A percentile compares a stretch with the other conserved stretches of the same genome.
Evolutionary conservation across 2,888 invertebrate species (phyloP).

Genomic region (Trachelus iudaicus): DNA sequence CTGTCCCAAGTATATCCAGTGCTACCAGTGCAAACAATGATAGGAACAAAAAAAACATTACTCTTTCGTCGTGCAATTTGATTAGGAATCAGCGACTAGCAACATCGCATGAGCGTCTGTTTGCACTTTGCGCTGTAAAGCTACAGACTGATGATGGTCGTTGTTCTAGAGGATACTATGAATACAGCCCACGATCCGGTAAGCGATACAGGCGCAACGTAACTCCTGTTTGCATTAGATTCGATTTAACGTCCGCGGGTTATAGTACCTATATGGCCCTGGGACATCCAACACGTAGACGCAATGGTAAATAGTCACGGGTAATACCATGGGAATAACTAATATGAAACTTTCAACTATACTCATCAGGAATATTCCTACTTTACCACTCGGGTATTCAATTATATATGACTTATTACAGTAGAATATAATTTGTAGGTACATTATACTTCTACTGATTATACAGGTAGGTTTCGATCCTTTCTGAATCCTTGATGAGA

Average conservation of each 20-base stretch:
- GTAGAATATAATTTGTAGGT: neutral
- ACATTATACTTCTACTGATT: neutral
- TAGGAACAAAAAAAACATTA: neutral
- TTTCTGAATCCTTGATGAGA: too few relatives aligned
- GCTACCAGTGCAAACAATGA: neutral
- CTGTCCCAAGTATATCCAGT: neutral
- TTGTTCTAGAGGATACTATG: neutral
- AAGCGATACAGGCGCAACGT: neutral
- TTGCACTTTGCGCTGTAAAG: neutral
- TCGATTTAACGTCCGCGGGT: neutral
- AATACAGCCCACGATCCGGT: neutral
- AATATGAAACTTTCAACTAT: neutral
- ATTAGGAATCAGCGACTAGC: constrained; percentile 4
- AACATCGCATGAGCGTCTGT: neutral
- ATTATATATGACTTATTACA: neutral
- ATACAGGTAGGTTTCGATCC: neutral
- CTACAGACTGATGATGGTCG: neutral
- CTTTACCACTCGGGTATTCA: neutral
- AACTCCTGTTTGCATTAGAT: neutral
- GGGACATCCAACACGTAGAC: neutral
- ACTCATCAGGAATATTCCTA: neutral
- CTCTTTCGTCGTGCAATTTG: neutral
- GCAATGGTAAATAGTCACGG: neutral
- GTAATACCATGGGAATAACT: neutral
- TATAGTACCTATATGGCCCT: neutral